phyloP scores from a whole-genome alignment of 2,113 vertebrate genomes.

The Brienomyrus brachyistius region DNA sequence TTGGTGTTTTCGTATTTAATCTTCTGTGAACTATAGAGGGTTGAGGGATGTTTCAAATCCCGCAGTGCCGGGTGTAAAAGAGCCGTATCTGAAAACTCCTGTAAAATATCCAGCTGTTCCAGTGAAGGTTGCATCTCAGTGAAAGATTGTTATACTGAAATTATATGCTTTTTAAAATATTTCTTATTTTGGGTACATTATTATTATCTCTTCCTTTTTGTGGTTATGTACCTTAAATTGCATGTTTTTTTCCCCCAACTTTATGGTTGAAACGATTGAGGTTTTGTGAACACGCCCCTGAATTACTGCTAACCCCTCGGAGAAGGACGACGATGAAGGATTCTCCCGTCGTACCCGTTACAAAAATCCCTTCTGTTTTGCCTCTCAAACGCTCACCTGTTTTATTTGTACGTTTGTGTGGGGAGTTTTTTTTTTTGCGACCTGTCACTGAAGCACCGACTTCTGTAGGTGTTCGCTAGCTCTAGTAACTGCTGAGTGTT shows the following conservation, averaged over 20 bases:
- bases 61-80: not conserved
- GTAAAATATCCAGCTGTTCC: not conserved
- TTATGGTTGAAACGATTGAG: not conserved
- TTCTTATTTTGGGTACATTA: not conserved
- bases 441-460: not conserved
- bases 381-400: not conserved
- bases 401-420: not conserved
- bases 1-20: not conserved
- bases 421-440: not conserved
- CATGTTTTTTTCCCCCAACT: not conserved
- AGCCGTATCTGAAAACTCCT: not conserved
- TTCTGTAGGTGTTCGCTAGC: not conserved
- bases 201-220: not conserved
- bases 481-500: not conserved
- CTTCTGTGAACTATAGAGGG: not conserved
- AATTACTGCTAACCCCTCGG: not conserved
- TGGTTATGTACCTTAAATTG: not conserved
- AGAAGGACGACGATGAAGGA: not conserved
- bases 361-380: not conserved
- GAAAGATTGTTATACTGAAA: not conserved
- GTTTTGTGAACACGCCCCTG: not conserved
- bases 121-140: not conserved
- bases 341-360: not conserved
- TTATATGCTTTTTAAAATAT: too few species aligned
- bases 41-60: not conserved